Evolutionary conservation across 2,888 invertebrate species (phyloP).

Genomic region (Heteromurus nitidus): DNA sequence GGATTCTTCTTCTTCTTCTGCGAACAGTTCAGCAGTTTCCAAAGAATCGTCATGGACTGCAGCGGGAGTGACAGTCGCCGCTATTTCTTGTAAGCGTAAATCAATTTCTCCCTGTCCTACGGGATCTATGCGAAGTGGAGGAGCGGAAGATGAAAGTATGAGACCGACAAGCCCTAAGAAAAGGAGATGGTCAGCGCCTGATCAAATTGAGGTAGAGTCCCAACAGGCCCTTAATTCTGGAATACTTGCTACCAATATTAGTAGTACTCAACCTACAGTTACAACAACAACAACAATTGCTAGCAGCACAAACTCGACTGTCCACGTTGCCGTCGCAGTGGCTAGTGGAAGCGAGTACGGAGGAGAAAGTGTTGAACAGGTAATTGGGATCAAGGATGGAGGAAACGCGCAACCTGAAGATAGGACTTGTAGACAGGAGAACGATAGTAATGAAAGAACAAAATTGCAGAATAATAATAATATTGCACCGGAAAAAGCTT

Average conservation of each 20-base stretch:
- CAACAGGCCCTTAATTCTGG: not conserved
- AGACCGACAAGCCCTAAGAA: constrained; percentile 75
- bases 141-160: constrained; percentile 25
- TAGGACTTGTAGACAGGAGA: not conserved
- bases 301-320: not conserved
- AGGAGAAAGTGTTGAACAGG: not conserved
- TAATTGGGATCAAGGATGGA: not conserved
- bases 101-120: constrained; percentile 52
- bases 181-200: constrained; percentile 80
- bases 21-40: not conserved
- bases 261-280: not conserved
- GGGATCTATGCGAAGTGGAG: constrained; percentile 7
- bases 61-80: not conserved
- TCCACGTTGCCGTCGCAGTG: not conserved
- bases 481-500: constrained; percentile 32
- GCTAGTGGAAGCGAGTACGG: not conserved
- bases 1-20: not conserved
- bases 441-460: not conserved
- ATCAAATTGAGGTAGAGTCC: constrained; percentile 72
- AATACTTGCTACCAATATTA: too few relatives aligned
- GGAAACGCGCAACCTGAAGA: not conserved
- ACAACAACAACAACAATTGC: not conserved
- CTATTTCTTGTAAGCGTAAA: constrained; percentile 35
- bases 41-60: not conserved
- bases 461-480: too few relatives aligned